These are phyloP conservation scores for Anolis carolinensis DNA, from an alignment of 2,113 vertebrate genomes.

Conservation along the genomic window DNA sequence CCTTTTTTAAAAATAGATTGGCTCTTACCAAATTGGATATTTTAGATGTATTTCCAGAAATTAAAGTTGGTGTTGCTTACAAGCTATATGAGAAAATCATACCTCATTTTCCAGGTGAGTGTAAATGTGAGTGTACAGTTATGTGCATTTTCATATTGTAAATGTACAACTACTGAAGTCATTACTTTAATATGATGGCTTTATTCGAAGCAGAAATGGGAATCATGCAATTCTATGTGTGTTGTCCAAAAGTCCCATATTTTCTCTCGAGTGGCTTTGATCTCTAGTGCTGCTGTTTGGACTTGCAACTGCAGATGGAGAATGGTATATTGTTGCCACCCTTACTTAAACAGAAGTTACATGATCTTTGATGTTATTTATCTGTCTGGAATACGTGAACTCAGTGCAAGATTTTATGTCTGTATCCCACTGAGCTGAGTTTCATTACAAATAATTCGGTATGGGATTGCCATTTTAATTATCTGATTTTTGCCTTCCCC, in stretches of 20 bases:
- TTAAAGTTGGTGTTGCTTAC: constrained; percentile 94
- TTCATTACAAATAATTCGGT: background rate
- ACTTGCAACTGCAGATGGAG: too few species aligned
- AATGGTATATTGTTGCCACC: too few species aligned
- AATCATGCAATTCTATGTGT: too few species aligned
- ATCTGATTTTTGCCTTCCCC: background rate
- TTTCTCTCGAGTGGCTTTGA: too few species aligned
- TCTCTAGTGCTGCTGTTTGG: too few species aligned
- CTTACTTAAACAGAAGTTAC: background rate
- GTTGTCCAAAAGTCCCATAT: too few species aligned
- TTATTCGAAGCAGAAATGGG: too few species aligned
- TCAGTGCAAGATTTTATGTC: background rate
- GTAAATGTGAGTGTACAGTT: background rate
- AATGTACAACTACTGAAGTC: background rate
- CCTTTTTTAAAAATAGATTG: constrained; percentile 77
- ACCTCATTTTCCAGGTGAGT: constrained; percentile 96
- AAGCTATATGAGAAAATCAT: constrained; percentile 88
- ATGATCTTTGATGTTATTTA: background rate
- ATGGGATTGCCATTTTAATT: background rate
- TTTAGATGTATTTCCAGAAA: constrained; percentile 90
- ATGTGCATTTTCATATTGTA: background rate
- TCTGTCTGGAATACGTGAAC: background rate
- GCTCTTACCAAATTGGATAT: constrained; percentile 98
- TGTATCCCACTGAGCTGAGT: background rate
- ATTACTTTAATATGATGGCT: background rate